Base-by-base conservation (phyloP, 2,888 invertebrate species). In the Nomada fucata region DNA sequence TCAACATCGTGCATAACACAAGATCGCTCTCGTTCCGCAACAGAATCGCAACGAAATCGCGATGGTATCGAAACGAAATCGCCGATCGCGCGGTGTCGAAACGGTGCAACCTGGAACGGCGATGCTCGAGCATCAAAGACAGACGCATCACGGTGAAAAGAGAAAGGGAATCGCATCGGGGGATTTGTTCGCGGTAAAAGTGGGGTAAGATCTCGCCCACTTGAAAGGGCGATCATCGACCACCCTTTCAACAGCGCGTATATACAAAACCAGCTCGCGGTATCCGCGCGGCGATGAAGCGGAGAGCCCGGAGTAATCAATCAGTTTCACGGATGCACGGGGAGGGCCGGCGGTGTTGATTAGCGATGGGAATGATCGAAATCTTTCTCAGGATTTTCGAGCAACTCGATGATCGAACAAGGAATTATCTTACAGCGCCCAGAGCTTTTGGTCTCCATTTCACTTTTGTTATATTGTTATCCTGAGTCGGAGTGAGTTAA, bases 271-370 rank as follows among this genome's bases (percentile, higher is more conserved):
- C 79, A 73, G 69, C 78, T 50, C 73, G 63, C 29, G 69, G 71
- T 76, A 74, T 84, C 80, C 47, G 82, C 67, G 83, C 82, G 76
- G 84, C 81, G 81, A 88, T 76, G 87, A 70, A 73, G 71, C 71
- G 80, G 77, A 77, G 82, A 80, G 76, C 77, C 11, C 18, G 23
- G 73, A 86, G 89, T 89, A 91, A 92, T 92, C 92, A 92, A 92
- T 92, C 92, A 92, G 90, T 89, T 90, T 89, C 89, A 90, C 89
- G 90, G 88, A 89, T 90, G 90, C 85, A 76, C 79, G 77, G 73
- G 73, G 36, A 36, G 79, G 86, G 82, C 86, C 72, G 82, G 75
- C 63, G 81, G 81, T 36, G 36, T 36, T 36, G 36, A 36, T 36
- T 36, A 36, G 36, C 5, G 36, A 36, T 36, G 36, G 36, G 36